Conservation (phyloP, 2,113 vertebrate genomes). For the Eclectus roratus region DNA sequence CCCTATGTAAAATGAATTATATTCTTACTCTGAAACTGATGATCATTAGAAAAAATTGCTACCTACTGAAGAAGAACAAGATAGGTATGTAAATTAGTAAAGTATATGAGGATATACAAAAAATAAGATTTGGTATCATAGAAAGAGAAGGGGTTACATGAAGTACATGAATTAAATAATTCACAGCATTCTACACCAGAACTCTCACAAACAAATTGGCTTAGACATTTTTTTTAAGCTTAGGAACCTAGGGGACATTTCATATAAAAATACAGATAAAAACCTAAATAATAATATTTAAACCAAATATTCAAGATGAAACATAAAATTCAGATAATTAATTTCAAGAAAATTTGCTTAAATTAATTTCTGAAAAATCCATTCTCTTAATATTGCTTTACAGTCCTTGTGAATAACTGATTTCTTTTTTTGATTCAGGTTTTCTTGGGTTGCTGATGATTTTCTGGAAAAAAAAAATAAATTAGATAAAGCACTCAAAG, state of each 20-base stretch:
- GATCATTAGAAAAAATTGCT: slow-evolving; percentile 32
- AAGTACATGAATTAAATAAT: neutral
- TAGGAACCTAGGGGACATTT: neutral
- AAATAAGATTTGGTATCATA: neutral
- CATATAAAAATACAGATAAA: neutral
- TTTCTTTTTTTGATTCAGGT: neutral
- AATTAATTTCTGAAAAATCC: neutral
- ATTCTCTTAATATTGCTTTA: neutral
- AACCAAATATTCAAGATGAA: neutral
- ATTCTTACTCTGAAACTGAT: neutral
- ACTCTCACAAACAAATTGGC: neutral
- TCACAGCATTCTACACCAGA: neutral
- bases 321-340: neutral
- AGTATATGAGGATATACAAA: neutral
- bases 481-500: neutral
- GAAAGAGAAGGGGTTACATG: neutral
- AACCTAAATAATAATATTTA: neutral
- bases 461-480: neutral
- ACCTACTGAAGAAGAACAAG: neutral
- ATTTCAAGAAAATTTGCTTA: neutral
- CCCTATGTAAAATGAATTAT: slow-evolving; percentile 22
- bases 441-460: neutral
- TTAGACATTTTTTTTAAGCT: neutral
- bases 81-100: neutral
- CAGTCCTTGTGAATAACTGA: neutral